Percentiles rank a stretch among this genome's conserved stretches.
phyloP scores from a whole-genome alignment of 2,888 invertebrate genomes.

The Brachyptera putata region DNA sequence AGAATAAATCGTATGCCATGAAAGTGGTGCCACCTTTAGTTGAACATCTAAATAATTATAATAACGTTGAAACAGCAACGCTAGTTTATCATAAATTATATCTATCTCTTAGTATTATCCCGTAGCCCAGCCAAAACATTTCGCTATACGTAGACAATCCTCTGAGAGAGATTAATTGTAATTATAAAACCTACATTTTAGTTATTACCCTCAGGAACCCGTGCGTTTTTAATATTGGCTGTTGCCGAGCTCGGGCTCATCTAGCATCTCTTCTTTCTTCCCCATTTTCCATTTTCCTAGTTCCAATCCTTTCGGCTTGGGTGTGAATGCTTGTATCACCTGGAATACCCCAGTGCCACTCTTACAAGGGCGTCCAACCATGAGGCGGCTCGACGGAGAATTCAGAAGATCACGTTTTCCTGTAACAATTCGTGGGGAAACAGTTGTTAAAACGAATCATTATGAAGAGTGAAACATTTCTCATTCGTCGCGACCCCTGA shows the following conservation, averaged over 20 bases:
- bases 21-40: no score
- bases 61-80: no score
- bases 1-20: no score
- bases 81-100: no score
- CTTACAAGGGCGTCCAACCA: slow-evolving; percentile 77
- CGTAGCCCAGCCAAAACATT: no score
- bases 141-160: neutral
- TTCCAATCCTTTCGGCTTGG: no score
- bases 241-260: neutral
- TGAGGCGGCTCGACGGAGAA: slow-evolving; percentile 83
- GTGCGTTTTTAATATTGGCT: neutral
- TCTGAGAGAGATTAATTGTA: neutral
- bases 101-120: no score
- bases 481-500: neutral
- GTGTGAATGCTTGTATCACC: slow-evolving; percentile 17
- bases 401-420: slow-evolving; percentile 69
- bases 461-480: neutral
- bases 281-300: neutral
- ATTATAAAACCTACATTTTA: neutral
- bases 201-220: neutral
- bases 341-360: slow-evolving; percentile 77
- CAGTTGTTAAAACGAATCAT: neutral
- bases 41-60: no score
- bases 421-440: slow-evolving; percentile 43
- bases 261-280: neutral